These are phyloP conservation scores for Pelusios castaneus DNA, from an alignment of 2,113 vertebrate genomes.

Conservation along the genomic window DNA sequence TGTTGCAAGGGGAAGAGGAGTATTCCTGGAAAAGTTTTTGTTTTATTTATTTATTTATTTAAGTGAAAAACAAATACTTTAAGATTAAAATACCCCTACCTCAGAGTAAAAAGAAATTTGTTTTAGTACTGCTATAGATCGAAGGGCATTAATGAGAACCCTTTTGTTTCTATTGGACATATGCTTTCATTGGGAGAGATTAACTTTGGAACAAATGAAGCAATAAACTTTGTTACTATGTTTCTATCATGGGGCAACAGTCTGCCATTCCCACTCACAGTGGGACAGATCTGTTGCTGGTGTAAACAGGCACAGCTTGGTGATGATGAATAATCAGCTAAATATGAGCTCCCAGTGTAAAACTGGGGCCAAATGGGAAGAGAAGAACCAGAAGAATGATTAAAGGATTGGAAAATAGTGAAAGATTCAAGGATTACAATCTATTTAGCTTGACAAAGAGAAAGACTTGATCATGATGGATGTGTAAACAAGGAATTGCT, in stretches of 20 bases:
- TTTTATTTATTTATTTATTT: neutral
- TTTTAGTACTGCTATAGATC: conserved; percentile 8
- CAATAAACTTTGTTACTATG: neutral
- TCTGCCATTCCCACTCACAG: neutral
- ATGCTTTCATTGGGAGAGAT: neutral
- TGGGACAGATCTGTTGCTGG: neutral
- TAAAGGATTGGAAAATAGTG: neutral
- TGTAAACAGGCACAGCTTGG: neutral
- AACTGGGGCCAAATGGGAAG: neutral
- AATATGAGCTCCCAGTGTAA: neutral
- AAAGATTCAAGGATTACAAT: neutral
- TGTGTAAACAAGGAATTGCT: no score
- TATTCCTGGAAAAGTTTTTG: conserved; percentile 30
- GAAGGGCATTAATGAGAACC: neutral
- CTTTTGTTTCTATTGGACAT: neutral
- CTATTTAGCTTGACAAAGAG: no score
- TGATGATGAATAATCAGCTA: neutral
- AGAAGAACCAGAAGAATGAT: neutral
- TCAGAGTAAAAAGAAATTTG: neutral
- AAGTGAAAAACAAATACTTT: conserved; percentile 21
- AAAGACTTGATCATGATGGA: no score
- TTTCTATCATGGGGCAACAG: neutral
- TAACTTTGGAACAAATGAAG: neutral
- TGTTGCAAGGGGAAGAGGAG: no score
- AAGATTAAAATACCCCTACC: conserved; percentile 3